Conservation (phyloP, 2,888 invertebrate species). For the Lumbricus terrestris region DNA sequence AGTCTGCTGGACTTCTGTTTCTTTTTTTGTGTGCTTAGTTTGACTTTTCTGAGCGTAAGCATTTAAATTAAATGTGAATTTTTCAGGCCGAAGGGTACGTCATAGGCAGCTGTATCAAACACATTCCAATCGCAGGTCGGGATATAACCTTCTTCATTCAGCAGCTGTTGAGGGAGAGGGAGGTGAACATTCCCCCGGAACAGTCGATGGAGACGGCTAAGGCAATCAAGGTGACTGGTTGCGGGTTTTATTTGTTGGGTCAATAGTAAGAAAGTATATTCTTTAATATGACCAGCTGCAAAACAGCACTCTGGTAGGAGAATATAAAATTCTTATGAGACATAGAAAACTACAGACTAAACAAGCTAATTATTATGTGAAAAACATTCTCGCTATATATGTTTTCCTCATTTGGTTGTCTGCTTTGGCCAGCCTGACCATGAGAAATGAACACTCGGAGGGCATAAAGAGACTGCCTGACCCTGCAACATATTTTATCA, state of each 20-base stretch:
- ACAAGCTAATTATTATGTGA: too few species aligned
- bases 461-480: too few species aligned
- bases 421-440: too few species aligned
- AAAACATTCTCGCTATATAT: too few species aligned
- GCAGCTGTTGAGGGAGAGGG: conserved; percentile 89
- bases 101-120: conserved; percentile 98
- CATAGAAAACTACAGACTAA: too few species aligned
- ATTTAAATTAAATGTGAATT: background rate
- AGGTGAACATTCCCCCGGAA: conserved; percentile 96
- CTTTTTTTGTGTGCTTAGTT: background rate
- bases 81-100: conserved; percentile 95
- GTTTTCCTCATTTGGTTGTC: too few species aligned
- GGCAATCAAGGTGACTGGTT: conserved; percentile 81
- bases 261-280: background rate
- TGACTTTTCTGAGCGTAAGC: background rate
- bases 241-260: background rate
- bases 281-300: background rate
- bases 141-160: conserved; percentile 99
- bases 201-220: conserved; percentile 98
- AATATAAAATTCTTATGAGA: too few species aligned
- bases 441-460: too few species aligned
- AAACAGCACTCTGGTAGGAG: too few species aligned
- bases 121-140: conserved; percentile 99
- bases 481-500: too few species aligned
- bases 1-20: background rate